These are phyloP conservation scores for Cyprinodon diabolis DNA, from an alignment of 2,797 vertebrate genomes.

Conservation along the genomic window DNA sequence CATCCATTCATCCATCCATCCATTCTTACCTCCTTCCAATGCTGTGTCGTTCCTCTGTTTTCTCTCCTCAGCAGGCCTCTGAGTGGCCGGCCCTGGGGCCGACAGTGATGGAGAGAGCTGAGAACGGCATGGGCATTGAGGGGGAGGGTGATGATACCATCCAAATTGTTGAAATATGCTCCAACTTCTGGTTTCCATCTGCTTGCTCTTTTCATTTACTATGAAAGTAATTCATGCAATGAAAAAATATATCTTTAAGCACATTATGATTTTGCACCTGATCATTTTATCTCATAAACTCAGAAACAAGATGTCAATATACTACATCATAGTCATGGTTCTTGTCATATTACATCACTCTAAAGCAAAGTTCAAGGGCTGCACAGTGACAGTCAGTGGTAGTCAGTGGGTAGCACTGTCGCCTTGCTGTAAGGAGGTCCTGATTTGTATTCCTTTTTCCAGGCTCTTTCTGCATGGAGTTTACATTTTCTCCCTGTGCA, in stretches of 20 bases:
- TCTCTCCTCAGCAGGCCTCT: constrained; percentile 53
- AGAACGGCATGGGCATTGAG: constrained; percentile 29
- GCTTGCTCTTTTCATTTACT: neutral
- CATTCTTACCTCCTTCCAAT: constrained; percentile 34
- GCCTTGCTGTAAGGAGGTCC: no score
- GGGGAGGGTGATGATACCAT: neutral
- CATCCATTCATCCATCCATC: constrained; percentile 38
- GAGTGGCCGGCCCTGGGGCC: constrained; percentile 48
- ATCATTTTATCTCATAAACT: neutral
- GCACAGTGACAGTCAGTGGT: no score
- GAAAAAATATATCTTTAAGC: neutral
- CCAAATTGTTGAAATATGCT: constrained; percentile 17
- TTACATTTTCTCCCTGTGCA: no score
- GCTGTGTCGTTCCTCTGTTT: constrained; percentile 37
- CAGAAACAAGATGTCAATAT: neutral
- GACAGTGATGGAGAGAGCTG: constrained; percentile 67
- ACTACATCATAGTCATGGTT: neutral
- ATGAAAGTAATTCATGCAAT: neutral
- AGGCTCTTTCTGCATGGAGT: no score
- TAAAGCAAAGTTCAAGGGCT: no score
- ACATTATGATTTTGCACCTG: neutral
- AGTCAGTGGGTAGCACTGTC: no score
- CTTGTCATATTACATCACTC: neutral
- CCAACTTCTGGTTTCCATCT: neutral
- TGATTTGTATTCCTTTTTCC: no score